These are phyloP conservation scores for Muschampia plurimacula DNA, from an alignment of 2,888 invertebrate species.

Conservation along the genomic window DNA sequence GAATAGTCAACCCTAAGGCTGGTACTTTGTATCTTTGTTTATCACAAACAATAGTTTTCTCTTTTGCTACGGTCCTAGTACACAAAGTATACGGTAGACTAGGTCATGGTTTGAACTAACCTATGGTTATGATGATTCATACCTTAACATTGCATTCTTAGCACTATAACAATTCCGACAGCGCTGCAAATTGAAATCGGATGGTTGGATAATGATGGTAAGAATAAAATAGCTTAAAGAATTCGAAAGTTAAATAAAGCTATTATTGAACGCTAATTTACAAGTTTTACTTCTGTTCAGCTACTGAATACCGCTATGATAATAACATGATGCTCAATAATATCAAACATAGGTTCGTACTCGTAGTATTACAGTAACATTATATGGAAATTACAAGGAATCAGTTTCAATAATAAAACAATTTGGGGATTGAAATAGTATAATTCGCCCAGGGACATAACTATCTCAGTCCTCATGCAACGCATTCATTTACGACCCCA, in stretches of 20 bases:
- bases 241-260: background rate
- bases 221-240: constrained; percentile 2
- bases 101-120: constrained; percentile 36
- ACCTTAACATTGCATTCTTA: constrained; percentile 4
- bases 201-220: constrained; percentile 1
- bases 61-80: constrained; percentile 32
- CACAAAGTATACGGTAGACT: constrained; percentile 34
- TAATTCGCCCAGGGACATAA: too few species aligned
- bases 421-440: too few species aligned
- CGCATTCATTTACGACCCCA: too few species aligned
- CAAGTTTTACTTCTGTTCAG: constrained; percentile 7
- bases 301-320: background rate
- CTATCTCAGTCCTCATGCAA: too few species aligned
- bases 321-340: background rate
- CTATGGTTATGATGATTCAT: constrained; percentile 35
- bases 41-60: constrained; percentile 34
- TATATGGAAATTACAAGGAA: background rate
- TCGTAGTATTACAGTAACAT: background rate
- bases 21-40: constrained; percentile 17
- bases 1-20: constrained; percentile 24
- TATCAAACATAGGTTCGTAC: background rate
- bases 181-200: background rate
- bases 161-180: constrained; percentile 11
- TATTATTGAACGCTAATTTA: background rate
- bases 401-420: background rate